Evolutionary conservation across 2,888 invertebrate genomes (phyloP), one percentile per base, ranked within the genome.

Genomic region (Vesta saturnalis): DNA sequence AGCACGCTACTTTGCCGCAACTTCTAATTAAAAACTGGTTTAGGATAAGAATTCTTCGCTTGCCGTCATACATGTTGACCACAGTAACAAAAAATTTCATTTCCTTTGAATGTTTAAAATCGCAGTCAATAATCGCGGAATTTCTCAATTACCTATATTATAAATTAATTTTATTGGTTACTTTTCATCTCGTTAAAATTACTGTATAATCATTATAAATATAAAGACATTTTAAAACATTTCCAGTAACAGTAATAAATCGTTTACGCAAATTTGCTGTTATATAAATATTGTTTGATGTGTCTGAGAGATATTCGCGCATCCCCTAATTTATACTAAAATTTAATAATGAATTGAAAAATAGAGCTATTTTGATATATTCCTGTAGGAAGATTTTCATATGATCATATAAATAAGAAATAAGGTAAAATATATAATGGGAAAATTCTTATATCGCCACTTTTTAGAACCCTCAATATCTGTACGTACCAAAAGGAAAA

Each of bases 21-120:
- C 5, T 23, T 56, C 19, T 56, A 56, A 56, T 56, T 56, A 56
- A 4, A 56, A 56, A 56, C 56, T 30, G 56, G 56, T 56, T 56
- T 56, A n/a, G 8, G 10, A 6, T 23, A 56, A 30, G 35, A 56
- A 35, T 35, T 56, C 56, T 56, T 56, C 35, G 56, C 15, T 19
- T 18, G 19, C 52, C 10, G 18, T 18, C 18, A 52, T 21, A 39
- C 2, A 39, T 10, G 39, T n/a, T n/a, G n/a, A n/a, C n/a, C n/a
- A n/a, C n/a, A n/a, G n/a, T n/a, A 2, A 39, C 39, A 39, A 39
- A 39, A 39, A 39, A 39, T 39, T n/a, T 39, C 39, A 39, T 39
- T 39, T 39, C 39, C 39, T n/a, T 39, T n/a, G 39, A 39, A n/a
- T 39, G 8, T 10, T 39, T 39, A 39, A 39, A 39, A 39, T 39